Conservation (phyloP, 2,797 vertebrate species). For the Spinus pinus region DNA sequence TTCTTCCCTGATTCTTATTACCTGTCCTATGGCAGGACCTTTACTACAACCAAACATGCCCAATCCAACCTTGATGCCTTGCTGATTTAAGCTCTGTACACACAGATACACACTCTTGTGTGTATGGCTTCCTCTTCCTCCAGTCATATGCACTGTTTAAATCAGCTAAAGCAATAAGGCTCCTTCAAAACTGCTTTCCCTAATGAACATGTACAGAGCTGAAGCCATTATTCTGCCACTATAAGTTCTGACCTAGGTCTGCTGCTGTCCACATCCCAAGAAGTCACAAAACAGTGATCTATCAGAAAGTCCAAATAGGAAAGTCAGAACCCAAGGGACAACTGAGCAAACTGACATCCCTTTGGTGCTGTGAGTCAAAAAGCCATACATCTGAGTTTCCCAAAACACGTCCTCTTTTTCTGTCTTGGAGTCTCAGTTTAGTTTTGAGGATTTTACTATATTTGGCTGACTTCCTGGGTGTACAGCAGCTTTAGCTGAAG, state of each 20-base stretch:
- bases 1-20: not conserved
- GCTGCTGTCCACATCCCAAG: not conserved
- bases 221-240: not conserved
- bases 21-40: not conserved
- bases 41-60: not conserved
- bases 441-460: not conserved
- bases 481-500: not conserved
- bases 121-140: not conserved
- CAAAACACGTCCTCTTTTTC: not conserved
- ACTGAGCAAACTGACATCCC: not conserved
- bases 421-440: not conserved
- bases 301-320: not conserved
- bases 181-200: not conserved
- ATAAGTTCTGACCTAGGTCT: not conserved
- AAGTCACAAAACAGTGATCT: not conserved
- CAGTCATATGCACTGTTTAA: not conserved
- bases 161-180: not conserved
- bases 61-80: not conserved
- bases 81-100: not conserved
- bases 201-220: not conserved
- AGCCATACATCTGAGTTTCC: not conserved
- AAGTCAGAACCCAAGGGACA: not conserved
- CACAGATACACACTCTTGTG: not conserved
- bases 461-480: slow-evolving; percentile 3
- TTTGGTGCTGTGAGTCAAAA: not conserved